Conservation (phyloP, 2,888 invertebrate species). For the Tipula helvola region DNA sequence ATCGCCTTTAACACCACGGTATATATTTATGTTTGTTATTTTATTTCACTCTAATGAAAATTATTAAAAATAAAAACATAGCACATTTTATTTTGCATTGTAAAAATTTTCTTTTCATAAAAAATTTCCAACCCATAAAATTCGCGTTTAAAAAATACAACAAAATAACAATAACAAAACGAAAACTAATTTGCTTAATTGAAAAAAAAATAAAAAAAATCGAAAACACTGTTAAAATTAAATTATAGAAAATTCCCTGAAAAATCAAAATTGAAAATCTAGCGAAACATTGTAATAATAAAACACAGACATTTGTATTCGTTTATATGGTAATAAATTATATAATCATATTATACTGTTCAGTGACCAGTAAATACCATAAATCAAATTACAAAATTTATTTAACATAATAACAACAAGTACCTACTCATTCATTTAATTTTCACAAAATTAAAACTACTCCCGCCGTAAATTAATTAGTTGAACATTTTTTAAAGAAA, state of each 20-base stretch:
- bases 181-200: neutral
- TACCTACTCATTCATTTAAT: neutral
- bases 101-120: neutral
- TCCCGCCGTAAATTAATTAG: too few species aligned
- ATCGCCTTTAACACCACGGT: neutral
- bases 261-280: neutral
- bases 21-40: neutral
- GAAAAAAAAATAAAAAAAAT: neutral
- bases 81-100: neutral
- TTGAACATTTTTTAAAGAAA: too few species aligned
- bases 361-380: neutral
- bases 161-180: neutral
- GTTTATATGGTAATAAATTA: neutral
- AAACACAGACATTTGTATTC: neutral
- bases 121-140: neutral
- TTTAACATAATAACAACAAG: neutral
- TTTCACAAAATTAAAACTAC: too few species aligned
- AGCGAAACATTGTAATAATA: neutral
- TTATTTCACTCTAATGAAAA: neutral
- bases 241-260: neutral
- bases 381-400: neutral
- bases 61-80: neutral
- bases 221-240: neutral
- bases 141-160: neutral
- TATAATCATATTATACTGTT: neutral